Evolutionary conservation across 2,888 invertebrate genomes (phyloP), one percentile per base, ranked within the genome.

Genomic region (Sipha maydis): DNA sequence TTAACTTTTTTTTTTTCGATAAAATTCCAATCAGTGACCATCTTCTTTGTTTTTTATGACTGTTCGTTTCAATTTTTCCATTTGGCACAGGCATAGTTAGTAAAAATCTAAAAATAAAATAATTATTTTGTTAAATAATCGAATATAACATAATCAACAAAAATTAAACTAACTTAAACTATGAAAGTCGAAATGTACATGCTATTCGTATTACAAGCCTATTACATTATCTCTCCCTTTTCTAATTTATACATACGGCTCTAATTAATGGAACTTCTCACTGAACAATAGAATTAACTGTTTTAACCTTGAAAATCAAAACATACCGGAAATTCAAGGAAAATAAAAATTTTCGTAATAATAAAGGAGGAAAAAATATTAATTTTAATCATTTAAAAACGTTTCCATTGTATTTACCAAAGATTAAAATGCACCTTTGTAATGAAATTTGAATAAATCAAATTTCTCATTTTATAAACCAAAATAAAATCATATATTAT

Each of bases 21-120:
- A 88, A 82, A 61, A 88, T 88, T 11, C 82, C 80, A 34, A 88
- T 48, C 11, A 88, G n/a, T 11, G 88, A 88, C 88, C 88, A 88
- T 67, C 61, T 48, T 34, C n/a, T 88, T 67, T 76, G 88, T 88
- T 88, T 88, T 76, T 88, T 88, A 34, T n/a, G n/a, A 75, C 25
- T 28, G 34, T 75, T 61, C 14, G 28, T 86, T 61, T 86, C 73
- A 0, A 31, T 69, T 41, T 79, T 88, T 75, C 41, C 61, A 41
- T 82, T 82, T 48, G 88, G 67, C 75, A 82, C 61, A 3, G 88
- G 88, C 88, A 88, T 88, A 31, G 54, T 82, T 75, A 31, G 14
- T 31, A 41, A 56, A 31, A 11, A 21, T 75, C 88, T 88, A 54
- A 17, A 82, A 88, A 75, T 73, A 31, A 82, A 88, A 76, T 41